Evolutionary conservation across 2,888 invertebrate species (phyloP), one percentile per base, ranked within the genome.

Genomic region (Amiota mariae): DNA sequence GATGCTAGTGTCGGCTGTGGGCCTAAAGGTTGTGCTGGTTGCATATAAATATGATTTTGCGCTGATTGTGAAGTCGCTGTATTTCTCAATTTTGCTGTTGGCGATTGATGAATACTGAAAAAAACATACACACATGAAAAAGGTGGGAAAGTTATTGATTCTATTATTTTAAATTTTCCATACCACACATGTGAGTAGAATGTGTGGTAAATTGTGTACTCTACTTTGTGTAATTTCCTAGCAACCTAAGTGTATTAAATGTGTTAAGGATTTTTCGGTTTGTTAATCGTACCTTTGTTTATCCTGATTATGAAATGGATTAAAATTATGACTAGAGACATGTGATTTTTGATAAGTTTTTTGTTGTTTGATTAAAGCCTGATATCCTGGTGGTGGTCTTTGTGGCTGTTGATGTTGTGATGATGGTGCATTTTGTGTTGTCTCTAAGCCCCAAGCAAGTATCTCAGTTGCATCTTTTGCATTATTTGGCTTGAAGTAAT

Each of bases 361-460:
- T 75, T 82, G 78, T 54, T 78, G 78, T 48, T 57, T 73, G 1
- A 59, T 54, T 73, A 66, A 12, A 59, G 79, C 11, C 51, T 72
- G n/a, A 73, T 78, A 20, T 73, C 73, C 18, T 64, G 76, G 20
- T 67, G 70, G 91, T 85, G 1, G 56, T 68, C 47, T 59, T 24
- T 67, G 72, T 57, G 59, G 68, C 12, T 72, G 70, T 73, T 77
- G 78, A 72, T 79, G 76, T 11, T 66, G 72, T 59, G 80, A 80
- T 64, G 77, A 78, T 46, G 71, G 74, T 48, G 75, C 77, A 75
- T 76, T 73, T 72, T 87, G 85, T 72, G 85, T 78, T 56, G 92
- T 88, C 11, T 91, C 92, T 71, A 93, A 90, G 63, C 93, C 93
- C 93, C 93, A 93, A 49, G 92, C 87, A 79, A 92, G 92, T 79